Percentiles rank a stretch among this genome's conserved stretches.
Conservation (phyloP, 2,113 vertebrate species). For the Nothoprocta perdicaria region DNA sequence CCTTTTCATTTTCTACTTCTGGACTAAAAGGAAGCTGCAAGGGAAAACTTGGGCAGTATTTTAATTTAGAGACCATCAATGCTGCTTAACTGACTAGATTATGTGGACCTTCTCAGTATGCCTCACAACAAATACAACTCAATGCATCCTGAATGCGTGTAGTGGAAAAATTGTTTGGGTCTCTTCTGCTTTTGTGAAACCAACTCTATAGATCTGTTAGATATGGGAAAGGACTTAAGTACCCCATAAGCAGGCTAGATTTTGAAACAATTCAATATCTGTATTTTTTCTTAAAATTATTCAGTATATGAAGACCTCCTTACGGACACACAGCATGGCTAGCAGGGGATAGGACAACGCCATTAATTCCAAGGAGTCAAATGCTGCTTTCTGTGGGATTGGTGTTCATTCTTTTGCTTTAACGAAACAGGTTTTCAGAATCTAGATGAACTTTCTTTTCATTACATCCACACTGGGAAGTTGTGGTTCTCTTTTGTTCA, state of each 20-base stretch:
- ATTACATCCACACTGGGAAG: background rate
- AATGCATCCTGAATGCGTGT: background rate
- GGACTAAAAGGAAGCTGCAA: background rate
- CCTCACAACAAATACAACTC: background rate
- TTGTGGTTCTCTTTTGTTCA: background rate
- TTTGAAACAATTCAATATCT: background rate
- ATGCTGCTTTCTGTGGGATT: background rate
- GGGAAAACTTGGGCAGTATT: background rate
- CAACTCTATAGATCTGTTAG: accelerated
- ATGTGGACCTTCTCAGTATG: background rate
- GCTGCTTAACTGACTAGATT: background rate
- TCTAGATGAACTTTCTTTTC: background rate
- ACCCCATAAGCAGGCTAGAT: background rate
- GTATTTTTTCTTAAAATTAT: background rate
- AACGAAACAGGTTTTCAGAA: background rate
- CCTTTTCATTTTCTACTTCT: background rate
- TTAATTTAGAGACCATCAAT: background rate
- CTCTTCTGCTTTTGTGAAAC: background rate
- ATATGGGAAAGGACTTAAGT: accelerated
- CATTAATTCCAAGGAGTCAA: background rate
- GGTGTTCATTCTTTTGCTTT: background rate
- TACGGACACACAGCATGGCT: background rate
- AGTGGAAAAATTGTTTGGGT: background rate
- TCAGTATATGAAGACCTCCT: background rate
- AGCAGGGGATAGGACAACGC: background rate